Evolutionary conservation across 2,888 invertebrate genomes (phyloP).

Genomic region (Troglohyphantes excavatus): DNA sequence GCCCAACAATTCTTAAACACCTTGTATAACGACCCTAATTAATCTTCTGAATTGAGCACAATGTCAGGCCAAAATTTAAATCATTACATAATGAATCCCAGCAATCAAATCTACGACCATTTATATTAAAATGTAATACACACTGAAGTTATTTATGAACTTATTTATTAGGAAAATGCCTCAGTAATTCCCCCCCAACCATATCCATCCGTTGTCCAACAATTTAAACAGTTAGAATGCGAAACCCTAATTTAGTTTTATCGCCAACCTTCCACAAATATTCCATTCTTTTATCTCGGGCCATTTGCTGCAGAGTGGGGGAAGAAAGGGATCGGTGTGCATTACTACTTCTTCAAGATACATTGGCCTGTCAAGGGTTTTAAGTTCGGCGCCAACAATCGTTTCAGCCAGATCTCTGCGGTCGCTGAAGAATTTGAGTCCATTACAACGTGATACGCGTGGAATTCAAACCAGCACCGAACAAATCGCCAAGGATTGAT

Average conservation of each 20-base stretch:
- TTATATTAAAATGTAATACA: too few species aligned
- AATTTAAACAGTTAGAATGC: neutral
- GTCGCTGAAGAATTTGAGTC: constrained; percentile 38
- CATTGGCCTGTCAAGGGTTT: constrained; percentile 40
- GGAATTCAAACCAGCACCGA: constrained; percentile 50
- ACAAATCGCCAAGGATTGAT: constrained; percentile 51
- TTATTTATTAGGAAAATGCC: too few species aligned
- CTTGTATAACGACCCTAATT: too few species aligned
- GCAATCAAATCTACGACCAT: too few species aligned
- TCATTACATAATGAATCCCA: too few species aligned
- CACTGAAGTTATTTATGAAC: too few species aligned
- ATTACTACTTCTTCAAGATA: constrained; percentile 42
- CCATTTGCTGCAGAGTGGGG: constrained; percentile 1
- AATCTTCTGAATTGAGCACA: too few species aligned
- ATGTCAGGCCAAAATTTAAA: too few species aligned
- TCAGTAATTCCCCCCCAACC: too few species aligned
- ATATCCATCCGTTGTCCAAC: too few species aligned
- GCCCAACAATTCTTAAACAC: too few species aligned
- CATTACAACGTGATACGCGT: neutral
- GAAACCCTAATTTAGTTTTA: constrained; percentile 26
- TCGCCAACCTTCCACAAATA: neutral
- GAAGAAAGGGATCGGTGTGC: neutral
- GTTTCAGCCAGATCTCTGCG: constrained; percentile 32
- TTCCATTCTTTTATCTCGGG: constrained; percentile 26
- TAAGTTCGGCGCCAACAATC: constrained; percentile 13